phyloP scores from a whole-genome alignment of 2,797 vertebrate genomes.

The Fistularia commersonii region DNA sequence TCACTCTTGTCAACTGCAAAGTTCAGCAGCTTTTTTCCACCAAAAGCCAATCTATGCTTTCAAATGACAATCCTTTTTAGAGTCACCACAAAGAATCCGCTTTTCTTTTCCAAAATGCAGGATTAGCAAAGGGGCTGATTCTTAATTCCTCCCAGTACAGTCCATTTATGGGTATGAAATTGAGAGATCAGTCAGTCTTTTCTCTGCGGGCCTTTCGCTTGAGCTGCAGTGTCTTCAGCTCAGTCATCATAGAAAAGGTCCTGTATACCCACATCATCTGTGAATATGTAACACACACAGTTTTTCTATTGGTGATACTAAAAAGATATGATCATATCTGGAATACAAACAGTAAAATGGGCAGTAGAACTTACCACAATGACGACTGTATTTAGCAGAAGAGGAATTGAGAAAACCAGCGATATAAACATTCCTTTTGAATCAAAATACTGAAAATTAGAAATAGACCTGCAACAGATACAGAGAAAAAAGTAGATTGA shows the following conservation, averaged over 20 bases:
- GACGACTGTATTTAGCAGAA: constrained; percentile 85
- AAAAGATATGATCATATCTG: not conserved
- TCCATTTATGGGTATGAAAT: constrained; percentile 25
- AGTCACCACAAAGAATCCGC: constrained; percentile 24
- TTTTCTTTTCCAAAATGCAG: constrained; percentile 29
- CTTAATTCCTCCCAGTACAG: constrained; percentile 18
- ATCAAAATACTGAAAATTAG: constrained; percentile 94
- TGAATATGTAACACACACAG: constrained; percentile 12
- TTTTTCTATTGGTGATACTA: not conserved
- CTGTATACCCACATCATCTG: constrained; percentile 88
- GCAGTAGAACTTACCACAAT: constrained; percentile 83
- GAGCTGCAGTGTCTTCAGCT: constrained; percentile 84
- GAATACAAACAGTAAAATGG: not conserved
- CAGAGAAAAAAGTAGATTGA: not conserved
- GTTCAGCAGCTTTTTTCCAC: too few relatives aligned
- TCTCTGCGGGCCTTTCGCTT: constrained; percentile 77
- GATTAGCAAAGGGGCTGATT: constrained; percentile 25
- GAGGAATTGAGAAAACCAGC: constrained; percentile 84
- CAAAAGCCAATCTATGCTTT: not conserved
- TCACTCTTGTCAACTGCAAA: too few relatives aligned
- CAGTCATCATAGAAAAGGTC: constrained; percentile 87
- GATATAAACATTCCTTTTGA: constrained; percentile 98
- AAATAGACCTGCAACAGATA: constrained; percentile 78
- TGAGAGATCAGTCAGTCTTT: constrained; percentile 40
- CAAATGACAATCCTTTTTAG: constrained; percentile 23